These are phyloP conservation scores for Sylvia atricapilla DNA, from an alignment of 2,113 vertebrate genomes.

Conservation along the genomic window DNA sequence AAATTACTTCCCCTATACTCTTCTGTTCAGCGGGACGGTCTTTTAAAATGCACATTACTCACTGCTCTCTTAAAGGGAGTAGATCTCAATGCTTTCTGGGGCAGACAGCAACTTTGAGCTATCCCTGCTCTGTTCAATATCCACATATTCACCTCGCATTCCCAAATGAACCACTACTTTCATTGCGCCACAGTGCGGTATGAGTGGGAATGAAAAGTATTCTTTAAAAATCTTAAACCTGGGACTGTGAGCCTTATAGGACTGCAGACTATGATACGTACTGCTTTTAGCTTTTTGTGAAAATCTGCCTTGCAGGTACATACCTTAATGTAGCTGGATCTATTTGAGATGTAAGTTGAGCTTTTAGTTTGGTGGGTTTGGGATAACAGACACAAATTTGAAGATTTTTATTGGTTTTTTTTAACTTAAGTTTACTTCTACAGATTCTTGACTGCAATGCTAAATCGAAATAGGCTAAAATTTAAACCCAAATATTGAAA, in stretches of 20 bases:
- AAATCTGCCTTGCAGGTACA: background rate
- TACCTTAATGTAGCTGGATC: background rate
- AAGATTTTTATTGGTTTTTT: background rate
- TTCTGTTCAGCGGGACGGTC: background rate
- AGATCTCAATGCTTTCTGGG: background rate
- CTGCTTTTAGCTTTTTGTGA: background rate
- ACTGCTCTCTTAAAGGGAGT: background rate
- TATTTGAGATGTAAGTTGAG: background rate
- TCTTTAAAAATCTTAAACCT: background rate
- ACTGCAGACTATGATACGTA: background rate
- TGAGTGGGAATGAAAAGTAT: background rate
- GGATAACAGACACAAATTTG: background rate
- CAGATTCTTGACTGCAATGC: background rate
- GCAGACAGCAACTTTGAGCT: background rate
- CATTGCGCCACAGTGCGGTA: background rate
- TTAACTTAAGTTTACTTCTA: background rate
- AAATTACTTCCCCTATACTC: background rate
- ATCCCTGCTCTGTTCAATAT: background rate
- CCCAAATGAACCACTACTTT: background rate
- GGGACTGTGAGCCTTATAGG: background rate
- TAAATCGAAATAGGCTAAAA: background rate
- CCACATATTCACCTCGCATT: rapidly evolving
- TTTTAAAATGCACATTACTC: background rate
- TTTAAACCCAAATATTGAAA: background rate
- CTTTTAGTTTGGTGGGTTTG: background rate